A percentile compares a stretch with the other conserved stretches of the same genome.
Conservation (phyloP, 2,797 vertebrate species). For the Xiphorhynchus erythropygius region DNA sequence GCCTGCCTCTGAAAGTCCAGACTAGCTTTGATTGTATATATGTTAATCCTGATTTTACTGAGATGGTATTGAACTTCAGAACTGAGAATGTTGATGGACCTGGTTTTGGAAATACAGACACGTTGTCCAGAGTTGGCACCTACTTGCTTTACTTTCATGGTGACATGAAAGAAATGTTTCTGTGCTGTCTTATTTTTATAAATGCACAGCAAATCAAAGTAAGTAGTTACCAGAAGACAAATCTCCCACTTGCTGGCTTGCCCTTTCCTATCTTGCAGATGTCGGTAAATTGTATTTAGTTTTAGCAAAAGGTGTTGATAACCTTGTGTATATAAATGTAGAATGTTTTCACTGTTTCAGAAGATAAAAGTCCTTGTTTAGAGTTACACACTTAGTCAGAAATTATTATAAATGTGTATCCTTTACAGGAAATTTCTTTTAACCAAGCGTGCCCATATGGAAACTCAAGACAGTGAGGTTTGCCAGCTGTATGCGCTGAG, state of each 20-base stretch:
- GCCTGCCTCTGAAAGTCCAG: background rate
- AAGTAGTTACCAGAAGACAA: background rate
- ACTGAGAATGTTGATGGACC: background rate
- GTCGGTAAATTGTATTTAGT: background rate
- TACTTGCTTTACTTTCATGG: background rate
- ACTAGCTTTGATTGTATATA: background rate
- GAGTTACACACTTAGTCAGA: background rate
- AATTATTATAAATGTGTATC: background rate
- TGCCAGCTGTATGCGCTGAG: constrained; percentile 89
- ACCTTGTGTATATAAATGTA: constrained; percentile 4
- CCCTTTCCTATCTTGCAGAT: background rate
- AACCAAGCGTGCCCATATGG: constrained; percentile 87
- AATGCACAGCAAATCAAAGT: background rate
- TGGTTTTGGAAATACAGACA: background rate
- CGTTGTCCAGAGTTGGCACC: background rate
- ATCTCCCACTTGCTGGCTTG: background rate
- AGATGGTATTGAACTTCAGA: background rate
- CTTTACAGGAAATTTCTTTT: constrained; percentile 90
- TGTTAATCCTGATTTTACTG: background rate
- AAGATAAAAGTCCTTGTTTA: background rate
- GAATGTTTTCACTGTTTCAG: background rate
- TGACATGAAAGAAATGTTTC: background rate
- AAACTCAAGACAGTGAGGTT: constrained; percentile 81
- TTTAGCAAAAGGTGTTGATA: constrained; percentile 43
- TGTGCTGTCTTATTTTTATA: background rate